phyloP scores from a whole-genome alignment of 2,888 invertebrate species.

The Mycogona germanica region DNA sequence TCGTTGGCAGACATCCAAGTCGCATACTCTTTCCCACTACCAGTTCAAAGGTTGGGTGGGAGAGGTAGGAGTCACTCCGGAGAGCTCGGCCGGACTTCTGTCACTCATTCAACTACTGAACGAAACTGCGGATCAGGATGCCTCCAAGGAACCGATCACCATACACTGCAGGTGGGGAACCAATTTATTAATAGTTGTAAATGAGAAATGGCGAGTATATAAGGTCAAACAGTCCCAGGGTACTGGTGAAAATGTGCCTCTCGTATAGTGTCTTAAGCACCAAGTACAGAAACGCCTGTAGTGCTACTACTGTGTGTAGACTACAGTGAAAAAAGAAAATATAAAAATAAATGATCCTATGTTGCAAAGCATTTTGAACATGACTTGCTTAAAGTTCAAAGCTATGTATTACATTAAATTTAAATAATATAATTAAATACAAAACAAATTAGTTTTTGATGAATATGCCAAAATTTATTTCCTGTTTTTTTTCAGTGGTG shows the following conservation, averaged over 20 bases:
- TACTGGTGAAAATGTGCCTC: too few relatives aligned
- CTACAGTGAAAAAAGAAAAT: too few relatives aligned
- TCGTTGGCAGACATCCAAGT: slow-evolving; percentile 35
- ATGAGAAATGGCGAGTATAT: too few relatives aligned
- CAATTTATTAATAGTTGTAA: too few relatives aligned
- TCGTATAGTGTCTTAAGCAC: too few relatives aligned
- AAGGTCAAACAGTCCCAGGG: too few relatives aligned
- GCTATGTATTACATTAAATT: not conserved
- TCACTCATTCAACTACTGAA: slow-evolving; percentile 62
- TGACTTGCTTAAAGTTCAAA: too few relatives aligned
- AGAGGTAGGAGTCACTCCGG: slow-evolving; percentile 70
- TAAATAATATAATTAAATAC: not conserved
- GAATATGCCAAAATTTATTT: not conserved
- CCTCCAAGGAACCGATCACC: slow-evolving; percentile 52
- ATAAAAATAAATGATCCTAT: not conserved
- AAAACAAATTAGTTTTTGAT: not conserved
- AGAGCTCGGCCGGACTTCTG: slow-evolving; percentile 72
- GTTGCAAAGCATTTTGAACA: too few relatives aligned
- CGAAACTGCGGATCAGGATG: slow-evolving; percentile 28
- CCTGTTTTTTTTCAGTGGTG: slow-evolving; percentile 41
- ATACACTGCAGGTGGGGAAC: slow-evolving; percentile 67
- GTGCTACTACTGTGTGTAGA: too few relatives aligned
- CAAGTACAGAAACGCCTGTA: too few relatives aligned
- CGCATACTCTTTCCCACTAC: slow-evolving; percentile 41
- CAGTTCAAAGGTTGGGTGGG: slow-evolving; percentile 92